Percentiles rank a stretch among this genome's conserved stretches.
Conservation (phyloP, 2,888 invertebrate species). For the Temnothorax ravouxi region DNA sequence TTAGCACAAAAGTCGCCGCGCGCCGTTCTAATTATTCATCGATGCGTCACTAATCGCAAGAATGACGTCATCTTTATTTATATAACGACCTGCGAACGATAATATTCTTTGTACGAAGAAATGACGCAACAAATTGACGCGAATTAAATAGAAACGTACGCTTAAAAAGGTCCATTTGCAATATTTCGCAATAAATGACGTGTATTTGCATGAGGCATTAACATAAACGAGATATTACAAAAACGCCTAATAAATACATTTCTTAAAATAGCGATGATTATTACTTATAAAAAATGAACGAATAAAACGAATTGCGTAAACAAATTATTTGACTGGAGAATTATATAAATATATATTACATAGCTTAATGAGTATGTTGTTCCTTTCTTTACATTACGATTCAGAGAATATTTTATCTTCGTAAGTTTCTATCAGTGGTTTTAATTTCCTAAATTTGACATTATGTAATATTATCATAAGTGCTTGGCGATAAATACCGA, state of each 20-base stretch:
- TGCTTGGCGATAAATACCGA: neutral
- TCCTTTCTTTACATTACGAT: neutral
- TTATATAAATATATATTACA: neutral
- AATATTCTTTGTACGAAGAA: neutral
- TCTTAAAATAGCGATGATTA: conserved; percentile 24
- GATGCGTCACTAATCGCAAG: conserved; percentile 23
- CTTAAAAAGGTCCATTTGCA: conserved; percentile 23
- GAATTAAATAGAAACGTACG: neutral
- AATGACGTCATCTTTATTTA: conserved; percentile 25
- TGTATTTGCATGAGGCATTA: conserved; percentile 25
- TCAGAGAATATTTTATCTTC: neutral
- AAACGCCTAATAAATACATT: conserved; percentile 29
- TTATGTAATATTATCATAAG: neutral
- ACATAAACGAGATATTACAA: conserved; percentile 27
- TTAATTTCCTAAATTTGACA: conserved; percentile 7
- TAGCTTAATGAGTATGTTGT: conserved; percentile 28
- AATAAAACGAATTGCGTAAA: conserved; percentile 7
- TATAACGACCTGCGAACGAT: neutral
- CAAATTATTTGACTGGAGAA: neutral
- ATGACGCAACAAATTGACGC: neutral
- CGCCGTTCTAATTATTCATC: neutral
- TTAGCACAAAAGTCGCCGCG: neutral
- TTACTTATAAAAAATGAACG: neutral
- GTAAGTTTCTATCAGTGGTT: neutral
- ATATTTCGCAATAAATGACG: conserved; percentile 26